phyloP scores from a whole-genome alignment of 2,113 vertebrate genomes.

The human (Homo sapiens) region GRCh38 chr1:58190001-58190500 shows the following conservation, averaged over 20 bases:
- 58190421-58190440: conserved; percentile 23
- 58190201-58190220: background rate
- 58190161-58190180: background rate
- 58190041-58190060: background rate
- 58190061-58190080: background rate
- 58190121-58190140: background rate
- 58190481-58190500: conserved; percentile 14
- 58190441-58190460: conserved; percentile 61
- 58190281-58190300: background rate
- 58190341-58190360: background rate
- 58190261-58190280: background rate
- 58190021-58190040: background rate
- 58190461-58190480: conserved; percentile 69
- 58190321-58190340: background rate
- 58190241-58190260: background rate
- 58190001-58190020: background rate
- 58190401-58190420: background rate
- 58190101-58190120: background rate
- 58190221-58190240: background rate
- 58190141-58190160: background rate
- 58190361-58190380: background rate
- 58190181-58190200: background rate
- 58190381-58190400: background rate
- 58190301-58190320: background rate
- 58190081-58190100: background rate